Conservation (phyloP, 2,888 invertebrate species). For the Morpho helenor region DNA sequence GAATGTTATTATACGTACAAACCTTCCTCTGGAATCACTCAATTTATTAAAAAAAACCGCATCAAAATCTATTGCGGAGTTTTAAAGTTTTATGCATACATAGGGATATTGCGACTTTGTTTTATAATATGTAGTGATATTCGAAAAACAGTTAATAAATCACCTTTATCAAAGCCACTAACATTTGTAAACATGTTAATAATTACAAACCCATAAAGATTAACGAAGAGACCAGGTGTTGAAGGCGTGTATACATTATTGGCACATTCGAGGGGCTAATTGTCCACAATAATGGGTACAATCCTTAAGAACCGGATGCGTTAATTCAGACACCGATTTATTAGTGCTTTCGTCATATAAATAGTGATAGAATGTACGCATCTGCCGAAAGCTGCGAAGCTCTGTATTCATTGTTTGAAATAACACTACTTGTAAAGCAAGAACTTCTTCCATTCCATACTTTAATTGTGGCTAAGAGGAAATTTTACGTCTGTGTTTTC, state of each 20-base stretch:
- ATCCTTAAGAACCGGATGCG: conserved; percentile 31
- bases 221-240: conserved; percentile 28
- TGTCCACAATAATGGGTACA: conserved; percentile 19
- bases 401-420: neutral
- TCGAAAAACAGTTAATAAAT: conserved; percentile 9
- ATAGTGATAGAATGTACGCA: conserved; percentile 11
- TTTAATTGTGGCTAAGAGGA: conserved; percentile 18
- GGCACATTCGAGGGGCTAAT: conserved; percentile 10
- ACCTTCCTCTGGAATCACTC: too few species aligned
- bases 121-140: too few species aligned
- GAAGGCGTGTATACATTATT: conserved; percentile 27
- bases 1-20: too few species aligned
- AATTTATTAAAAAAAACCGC: too few species aligned
- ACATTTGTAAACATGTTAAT: conserved; percentile 19
- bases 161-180: conserved; percentile 5
- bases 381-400: conserved; percentile 13
- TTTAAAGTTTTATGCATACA: too few species aligned
- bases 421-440: too few species aligned
- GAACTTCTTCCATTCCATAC: conserved; percentile 31
- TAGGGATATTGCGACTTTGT: too few species aligned
- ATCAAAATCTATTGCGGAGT: too few species aligned
- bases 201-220: conserved; percentile 14
- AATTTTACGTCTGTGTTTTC: too few species aligned
- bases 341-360: conserved; percentile 9
- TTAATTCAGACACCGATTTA: conserved; percentile 19